These are phyloP conservation scores for Harpagifer antarcticus DNA, from an alignment of 2,797 vertebrate species.

Conservation along the genomic window DNA sequence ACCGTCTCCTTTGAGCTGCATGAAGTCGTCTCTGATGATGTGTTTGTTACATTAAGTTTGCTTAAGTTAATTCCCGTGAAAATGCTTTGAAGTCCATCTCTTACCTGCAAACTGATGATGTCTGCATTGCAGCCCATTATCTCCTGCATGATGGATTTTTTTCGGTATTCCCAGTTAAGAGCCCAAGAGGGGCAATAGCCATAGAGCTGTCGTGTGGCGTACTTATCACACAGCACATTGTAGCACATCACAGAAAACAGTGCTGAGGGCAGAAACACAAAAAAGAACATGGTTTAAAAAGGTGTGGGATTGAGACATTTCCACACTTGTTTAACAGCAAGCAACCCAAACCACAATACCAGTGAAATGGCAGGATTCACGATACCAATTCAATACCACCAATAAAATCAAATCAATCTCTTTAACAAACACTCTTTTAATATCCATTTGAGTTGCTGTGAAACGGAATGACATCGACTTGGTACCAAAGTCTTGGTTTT, in stretches of 20 bases:
- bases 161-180: constrained; percentile 98
- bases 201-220: constrained; percentile 96
- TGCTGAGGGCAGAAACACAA: constrained; percentile 79
- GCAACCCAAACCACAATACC: background rate
- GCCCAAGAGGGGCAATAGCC: constrained; percentile 99
- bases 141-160: constrained; percentile 99
- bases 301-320: background rate
- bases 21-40: background rate
- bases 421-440: too few relatives aligned
- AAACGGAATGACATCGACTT: too few relatives aligned
- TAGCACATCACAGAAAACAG: constrained; percentile 99
- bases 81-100: constrained; percentile 18
- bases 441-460: too few relatives aligned
- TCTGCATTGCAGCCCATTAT: constrained; percentile 95
- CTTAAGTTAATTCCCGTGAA: background rate
- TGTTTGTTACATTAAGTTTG: background rate
- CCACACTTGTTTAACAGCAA: background rate
- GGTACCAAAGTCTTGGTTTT: too few relatives aligned
- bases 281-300: constrained; percentile 1
- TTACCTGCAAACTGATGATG: constrained; percentile 98
- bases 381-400: too few relatives aligned
- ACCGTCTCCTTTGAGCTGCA: constrained; percentile 6
- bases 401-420: too few relatives aligned
- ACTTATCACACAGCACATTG: constrained; percentile 98
- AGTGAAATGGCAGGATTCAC: too few relatives aligned